These are phyloP conservation scores for Cavia aperea DNA, from an alignment of 2,113 vertebrate genomes.

Conservation along the genomic window DNA sequence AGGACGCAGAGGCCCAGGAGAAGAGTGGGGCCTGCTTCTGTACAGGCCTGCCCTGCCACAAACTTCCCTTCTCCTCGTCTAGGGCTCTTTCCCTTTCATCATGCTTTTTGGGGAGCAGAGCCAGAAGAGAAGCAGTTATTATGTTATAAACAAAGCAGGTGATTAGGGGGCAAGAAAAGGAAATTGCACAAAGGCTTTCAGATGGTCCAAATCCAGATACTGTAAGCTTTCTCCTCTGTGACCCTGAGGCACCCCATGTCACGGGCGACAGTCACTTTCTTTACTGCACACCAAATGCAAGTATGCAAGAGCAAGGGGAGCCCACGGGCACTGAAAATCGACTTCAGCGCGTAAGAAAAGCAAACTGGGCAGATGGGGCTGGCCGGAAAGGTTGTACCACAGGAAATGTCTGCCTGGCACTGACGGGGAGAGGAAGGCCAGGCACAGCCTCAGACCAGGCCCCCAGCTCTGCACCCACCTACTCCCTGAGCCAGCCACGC, in stretches of 20 bases:
- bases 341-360: not conserved
- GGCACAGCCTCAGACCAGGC: not conserved
- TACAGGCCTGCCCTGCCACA: not conserved
- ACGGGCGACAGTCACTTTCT: not conserved
- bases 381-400: not conserved
- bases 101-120: not conserved
- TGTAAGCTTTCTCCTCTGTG: not conserved
- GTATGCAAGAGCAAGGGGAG: not conserved
- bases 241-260: not conserved
- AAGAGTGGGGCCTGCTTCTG: not conserved
- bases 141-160: not conserved
- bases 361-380: not conserved
- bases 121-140: not conserved
- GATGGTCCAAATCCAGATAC: not conserved
- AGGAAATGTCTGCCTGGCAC: not conserved
- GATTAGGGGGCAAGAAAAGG: no score
- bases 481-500: not conserved
- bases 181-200: not conserved
- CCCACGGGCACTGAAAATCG: not conserved
- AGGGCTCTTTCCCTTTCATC: not conserved
- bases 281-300: not conserved
- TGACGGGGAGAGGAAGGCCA: accelerated
- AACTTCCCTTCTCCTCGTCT: not conserved
- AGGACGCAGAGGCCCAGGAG: not conserved
- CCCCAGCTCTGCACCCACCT: not conserved